Evolutionary conservation across 1,140 invertebrate species (phyloP).

Genomic region (Bombus consobrinus): DNA sequence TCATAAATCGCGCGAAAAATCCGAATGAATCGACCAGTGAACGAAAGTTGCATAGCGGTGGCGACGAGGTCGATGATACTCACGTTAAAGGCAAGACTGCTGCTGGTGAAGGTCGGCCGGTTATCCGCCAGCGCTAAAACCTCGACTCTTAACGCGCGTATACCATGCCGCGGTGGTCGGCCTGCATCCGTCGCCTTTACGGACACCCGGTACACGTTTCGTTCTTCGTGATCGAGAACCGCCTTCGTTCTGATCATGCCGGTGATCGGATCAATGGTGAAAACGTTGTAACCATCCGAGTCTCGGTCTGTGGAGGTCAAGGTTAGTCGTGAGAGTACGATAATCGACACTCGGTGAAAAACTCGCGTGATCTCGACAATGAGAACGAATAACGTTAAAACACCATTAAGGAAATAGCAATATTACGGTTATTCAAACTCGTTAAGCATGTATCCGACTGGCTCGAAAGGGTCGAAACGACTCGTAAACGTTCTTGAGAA

Average conservation of each 20-base stretch:
- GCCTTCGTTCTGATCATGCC: slow-evolving; percentile 94
- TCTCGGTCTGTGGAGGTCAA: slow-evolving; percentile 84
- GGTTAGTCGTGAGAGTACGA: slow-evolving; percentile 1
- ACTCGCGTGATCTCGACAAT: not conserved
- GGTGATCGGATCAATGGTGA: slow-evolving; percentile 92
- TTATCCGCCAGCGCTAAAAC: slow-evolving; percentile 96
- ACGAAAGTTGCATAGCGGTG: slow-evolving; percentile 25
- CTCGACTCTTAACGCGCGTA: slow-evolving; percentile 92
- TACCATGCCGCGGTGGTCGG: slow-evolving; percentile 89
- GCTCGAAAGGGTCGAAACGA: not conserved
- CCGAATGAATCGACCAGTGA: slow-evolving; percentile 17
- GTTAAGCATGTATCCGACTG: not conserved
- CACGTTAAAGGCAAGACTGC: slow-evolving; percentile 93
- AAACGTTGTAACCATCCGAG: slow-evolving; percentile 92
- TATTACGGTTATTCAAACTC: not conserved
- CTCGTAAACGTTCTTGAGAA: slow-evolving; percentile 15
- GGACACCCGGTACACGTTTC: slow-evolving; percentile 92
- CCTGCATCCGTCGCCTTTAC: slow-evolving; percentile 94
- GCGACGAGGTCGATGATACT: slow-evolving; percentile 73
- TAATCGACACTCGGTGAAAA: slow-evolving; percentile 5
- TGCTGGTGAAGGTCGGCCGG: slow-evolving; percentile 94
- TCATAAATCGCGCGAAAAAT: not conserved
- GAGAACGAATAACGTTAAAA: slow-evolving; percentile 11
- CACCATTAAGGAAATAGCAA: not conserved
- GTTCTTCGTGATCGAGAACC: slow-evolving; percentile 95